These are phyloP conservation scores for Beaufortia kweichowensis DNA, from an alignment of 2,113 vertebrate genomes.

Conservation along the genomic window DNA sequence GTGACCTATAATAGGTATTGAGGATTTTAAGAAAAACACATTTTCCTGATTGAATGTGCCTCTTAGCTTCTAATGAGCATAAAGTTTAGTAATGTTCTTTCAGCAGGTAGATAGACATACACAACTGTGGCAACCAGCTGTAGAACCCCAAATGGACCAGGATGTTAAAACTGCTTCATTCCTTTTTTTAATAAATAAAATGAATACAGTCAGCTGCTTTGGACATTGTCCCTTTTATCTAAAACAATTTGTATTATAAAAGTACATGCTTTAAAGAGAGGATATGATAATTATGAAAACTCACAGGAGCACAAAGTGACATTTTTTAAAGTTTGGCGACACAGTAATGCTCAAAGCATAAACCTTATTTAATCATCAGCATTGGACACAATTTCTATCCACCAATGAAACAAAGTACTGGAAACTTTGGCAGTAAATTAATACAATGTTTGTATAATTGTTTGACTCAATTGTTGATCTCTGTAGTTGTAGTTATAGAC, in stretches of 20 bases:
- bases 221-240: neutral
- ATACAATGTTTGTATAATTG: too few species aligned
- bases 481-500: too few species aligned
- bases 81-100: neutral
- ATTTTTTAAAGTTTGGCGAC: too few species aligned
- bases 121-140: neutral
- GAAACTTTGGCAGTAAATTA: too few species aligned
- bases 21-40: neutral
- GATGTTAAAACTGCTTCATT: constrained; percentile 28
- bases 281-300: too few species aligned
- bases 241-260: neutral
- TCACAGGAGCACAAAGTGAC: too few species aligned
- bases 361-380: neutral
- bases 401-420: too few species aligned
- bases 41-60: neutral
- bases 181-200: constrained; percentile 35
- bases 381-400: too few species aligned
- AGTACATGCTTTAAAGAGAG: too few species aligned
- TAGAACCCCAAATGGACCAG: constrained; percentile 5
- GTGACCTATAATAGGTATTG: neutral
- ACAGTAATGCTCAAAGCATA: too few species aligned
- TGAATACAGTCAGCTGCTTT: neutral
- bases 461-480: too few species aligned
- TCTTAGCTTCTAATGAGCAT: neutral
- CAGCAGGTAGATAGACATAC: neutral